These are phyloP conservation scores for Eira barbara DNA, from an alignment of 2,113 vertebrate species.

Conservation along the genomic window DNA sequence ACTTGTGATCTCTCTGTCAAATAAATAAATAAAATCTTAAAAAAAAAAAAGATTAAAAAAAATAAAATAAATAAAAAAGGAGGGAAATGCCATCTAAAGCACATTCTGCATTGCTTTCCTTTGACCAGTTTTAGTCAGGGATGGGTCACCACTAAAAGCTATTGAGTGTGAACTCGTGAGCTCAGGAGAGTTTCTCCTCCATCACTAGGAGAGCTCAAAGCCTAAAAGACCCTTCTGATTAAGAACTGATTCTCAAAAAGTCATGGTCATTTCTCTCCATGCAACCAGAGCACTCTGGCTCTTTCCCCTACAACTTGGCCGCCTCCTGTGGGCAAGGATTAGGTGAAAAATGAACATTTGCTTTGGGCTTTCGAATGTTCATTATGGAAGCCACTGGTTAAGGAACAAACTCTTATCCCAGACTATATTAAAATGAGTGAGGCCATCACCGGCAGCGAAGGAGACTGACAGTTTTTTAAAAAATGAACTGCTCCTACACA, in stretches of 20 bases:
- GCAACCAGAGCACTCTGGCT: neutral
- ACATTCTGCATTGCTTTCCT: neutral
- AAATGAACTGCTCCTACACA: neutral
- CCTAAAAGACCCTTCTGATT: neutral
- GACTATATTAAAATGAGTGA: neutral
- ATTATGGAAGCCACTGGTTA: neutral
- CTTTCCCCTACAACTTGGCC: neutral
- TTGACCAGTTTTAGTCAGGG: neutral
- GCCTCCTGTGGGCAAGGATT: neutral
- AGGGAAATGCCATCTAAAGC: neutral
- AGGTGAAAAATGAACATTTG: neutral
- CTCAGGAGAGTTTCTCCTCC: neutral
- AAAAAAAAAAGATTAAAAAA: too few species aligned
- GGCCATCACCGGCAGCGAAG: neutral
- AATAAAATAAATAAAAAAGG: neutral
- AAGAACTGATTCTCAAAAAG: neutral
- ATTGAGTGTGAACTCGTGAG: neutral
- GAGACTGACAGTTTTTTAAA: neutral
- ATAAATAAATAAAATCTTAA: too few species aligned
- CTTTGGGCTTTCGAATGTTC: neutral
- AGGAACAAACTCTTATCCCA: neutral
- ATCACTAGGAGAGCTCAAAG: neutral
- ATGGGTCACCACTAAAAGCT: neutral
- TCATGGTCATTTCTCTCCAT: fast-evolving
- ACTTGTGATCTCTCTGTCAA: too few species aligned